Conservation (phyloP, 2,797 vertebrate genomes). For the Bovichtus diacanthus region DNA sequence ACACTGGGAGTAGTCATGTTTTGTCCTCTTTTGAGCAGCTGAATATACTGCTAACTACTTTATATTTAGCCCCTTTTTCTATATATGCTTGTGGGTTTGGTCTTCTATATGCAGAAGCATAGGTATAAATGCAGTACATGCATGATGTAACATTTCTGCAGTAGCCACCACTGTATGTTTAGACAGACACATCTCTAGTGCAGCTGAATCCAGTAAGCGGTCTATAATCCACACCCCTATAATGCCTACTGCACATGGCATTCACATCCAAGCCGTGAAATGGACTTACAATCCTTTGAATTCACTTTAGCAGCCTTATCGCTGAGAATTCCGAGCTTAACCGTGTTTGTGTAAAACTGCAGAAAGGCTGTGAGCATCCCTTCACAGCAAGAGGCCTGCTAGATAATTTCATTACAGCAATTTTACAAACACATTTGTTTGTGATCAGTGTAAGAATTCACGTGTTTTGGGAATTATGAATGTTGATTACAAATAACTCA, state of each 20-base stretch:
- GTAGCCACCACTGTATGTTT: neutral
- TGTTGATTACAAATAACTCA: constrained; percentile 4
- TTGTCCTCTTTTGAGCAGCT: neutral
- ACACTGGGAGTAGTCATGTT: neutral
- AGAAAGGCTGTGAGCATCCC: constrained; percentile 6
- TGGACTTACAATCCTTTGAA: constrained; percentile 40
- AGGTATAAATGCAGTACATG: neutral
- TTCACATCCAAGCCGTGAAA: constrained; percentile 29
- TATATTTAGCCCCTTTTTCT: constrained; percentile 2
- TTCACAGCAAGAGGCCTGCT: neutral
- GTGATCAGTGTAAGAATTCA: neutral
- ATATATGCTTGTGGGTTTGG: neutral
- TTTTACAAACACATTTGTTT: constrained; percentile 6
- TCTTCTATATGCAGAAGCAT: neutral
- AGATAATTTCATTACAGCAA: constrained; percentile 3
- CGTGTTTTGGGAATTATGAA: neutral
- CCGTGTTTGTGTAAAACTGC: constrained; percentile 23
- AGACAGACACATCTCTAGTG: neutral
- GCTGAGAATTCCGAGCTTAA: constrained; percentile 10
- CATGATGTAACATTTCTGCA: neutral
- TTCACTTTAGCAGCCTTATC: constrained; percentile 33
- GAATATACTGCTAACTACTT: neutral
- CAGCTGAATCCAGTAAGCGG: constrained; percentile 2
- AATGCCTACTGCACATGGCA: constrained; percentile 1
- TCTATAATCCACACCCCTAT: neutral